Evolutionary conservation across 92 coral and sea anemone species (phyloP).

Genomic region (Epizoanthus rinbou): DNA sequence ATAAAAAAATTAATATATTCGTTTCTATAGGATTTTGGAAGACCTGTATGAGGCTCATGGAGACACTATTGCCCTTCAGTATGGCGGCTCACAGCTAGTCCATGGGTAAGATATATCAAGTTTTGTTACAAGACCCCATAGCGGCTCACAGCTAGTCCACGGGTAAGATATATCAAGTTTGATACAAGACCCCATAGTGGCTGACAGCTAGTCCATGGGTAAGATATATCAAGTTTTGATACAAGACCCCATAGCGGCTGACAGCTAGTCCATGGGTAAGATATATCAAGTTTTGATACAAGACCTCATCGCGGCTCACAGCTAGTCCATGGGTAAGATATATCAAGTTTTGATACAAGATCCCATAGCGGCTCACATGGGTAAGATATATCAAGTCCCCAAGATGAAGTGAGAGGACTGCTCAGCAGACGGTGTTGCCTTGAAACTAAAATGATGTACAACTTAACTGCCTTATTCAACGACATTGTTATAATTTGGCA

Average conservation of each 20-base stretch:
- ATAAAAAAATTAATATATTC: neutral
- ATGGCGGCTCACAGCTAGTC: conserved; percentile 98
- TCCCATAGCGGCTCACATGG: conserved; percentile 93
- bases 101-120: conserved; percentile 74
- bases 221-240: neutral
- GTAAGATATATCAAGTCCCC: conserved; percentile 44
- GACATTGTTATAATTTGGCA: too few relatives aligned
- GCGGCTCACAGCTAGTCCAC: conserved; percentile 98
- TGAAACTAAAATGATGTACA: neutral
- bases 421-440: neutral
- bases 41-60: conserved; percentile 98
- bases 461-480: neutral
- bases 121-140: conserved; percentile 18
- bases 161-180: conserved; percentile 58
- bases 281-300: neutral
- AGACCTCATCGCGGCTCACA: conserved; percentile 88
- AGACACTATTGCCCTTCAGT: conserved; percentile 91
- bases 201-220: conserved; percentile 99
- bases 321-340: conserved; percentile 92
- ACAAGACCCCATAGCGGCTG: conserved; percentile 73
- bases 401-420: neutral
- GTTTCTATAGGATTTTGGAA: conserved; percentile 77
- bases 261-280: conserved; percentile 96
- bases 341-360: neutral
- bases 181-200: conserved; percentile 67